These are phyloP conservation scores for Holcopasites calliopsidis DNA, from an alignment of 1,140 invertebrate genomes.

Conservation along the genomic window DNA sequence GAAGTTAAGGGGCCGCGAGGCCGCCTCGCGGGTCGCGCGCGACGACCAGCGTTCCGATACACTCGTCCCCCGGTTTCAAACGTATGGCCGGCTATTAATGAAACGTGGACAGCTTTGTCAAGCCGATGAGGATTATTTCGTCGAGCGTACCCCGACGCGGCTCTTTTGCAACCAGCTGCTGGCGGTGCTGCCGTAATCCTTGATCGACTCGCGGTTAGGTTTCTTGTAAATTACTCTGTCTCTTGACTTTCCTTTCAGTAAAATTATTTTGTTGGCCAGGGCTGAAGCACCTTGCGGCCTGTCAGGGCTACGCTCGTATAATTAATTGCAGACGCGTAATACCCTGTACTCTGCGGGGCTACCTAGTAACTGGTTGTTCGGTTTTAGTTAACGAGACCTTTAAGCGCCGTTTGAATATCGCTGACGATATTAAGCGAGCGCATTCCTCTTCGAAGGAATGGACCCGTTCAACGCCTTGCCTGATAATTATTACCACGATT, in stretches of 20 bases:
- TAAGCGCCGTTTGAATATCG: slow-evolving; percentile 47
- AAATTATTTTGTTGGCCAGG: slow-evolving; percentile 24
- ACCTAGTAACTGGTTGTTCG: slow-evolving; percentile 60
- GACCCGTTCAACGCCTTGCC: slow-evolving; percentile 26
- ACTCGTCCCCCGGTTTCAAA: slow-evolving; percentile 49
- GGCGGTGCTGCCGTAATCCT: slow-evolving; percentile 43
- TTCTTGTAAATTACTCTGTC: too few species aligned
- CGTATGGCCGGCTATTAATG: slow-evolving; percentile 65
- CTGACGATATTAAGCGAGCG: background rate
- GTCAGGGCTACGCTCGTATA: slow-evolving; percentile 30
- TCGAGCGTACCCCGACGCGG: slow-evolving; percentile 50
- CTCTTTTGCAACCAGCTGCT: slow-evolving; percentile 41
- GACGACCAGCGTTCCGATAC: slow-evolving; percentile 16
- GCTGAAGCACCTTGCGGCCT: background rate
- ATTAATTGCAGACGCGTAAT: slow-evolving; percentile 61
- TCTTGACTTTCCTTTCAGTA: too few species aligned
- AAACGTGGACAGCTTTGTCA: slow-evolving; percentile 67
- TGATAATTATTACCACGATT: slow-evolving; percentile 43
- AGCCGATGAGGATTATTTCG: slow-evolving; percentile 57
- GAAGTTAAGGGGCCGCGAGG: slow-evolving; percentile 38
- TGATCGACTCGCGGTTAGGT: slow-evolving; percentile 1
- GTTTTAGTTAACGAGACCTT: slow-evolving; percentile 62
- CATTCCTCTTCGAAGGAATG: slow-evolving; percentile 5
- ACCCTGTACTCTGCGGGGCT: slow-evolving; percentile 44
- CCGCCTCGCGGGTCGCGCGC: slow-evolving; percentile 2